Percentiles rank a stretch among this genome's conserved stretches.
Evolutionary conservation across 2,888 invertebrate genomes (phyloP).

Genomic region (Agapostemon virescens): DNA sequence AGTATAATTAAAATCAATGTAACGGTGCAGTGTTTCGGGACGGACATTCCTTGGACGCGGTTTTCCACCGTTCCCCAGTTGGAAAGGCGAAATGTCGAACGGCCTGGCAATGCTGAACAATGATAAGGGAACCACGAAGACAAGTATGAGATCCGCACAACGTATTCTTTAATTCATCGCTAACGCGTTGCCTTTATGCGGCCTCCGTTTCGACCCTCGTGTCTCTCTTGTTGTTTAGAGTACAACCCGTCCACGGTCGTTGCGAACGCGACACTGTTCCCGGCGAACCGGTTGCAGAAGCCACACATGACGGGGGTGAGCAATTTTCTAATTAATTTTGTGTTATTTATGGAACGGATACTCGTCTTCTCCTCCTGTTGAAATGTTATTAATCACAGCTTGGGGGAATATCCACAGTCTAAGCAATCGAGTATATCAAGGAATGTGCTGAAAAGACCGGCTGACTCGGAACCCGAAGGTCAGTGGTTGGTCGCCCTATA

Average conservation of each 20-base stretch:
- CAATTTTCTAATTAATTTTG: constrained; percentile 38
- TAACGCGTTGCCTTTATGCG: neutral
- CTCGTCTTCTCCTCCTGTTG: neutral
- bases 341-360: constrained; percentile 43
- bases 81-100: constrained; percentile 69
- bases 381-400: constrained; percentile 16
- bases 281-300: constrained; percentile 60
- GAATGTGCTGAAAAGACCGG: constrained; percentile 68
- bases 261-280: constrained; percentile 53
- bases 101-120: constrained; percentile 70
- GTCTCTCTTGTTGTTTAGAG: constrained; percentile 55
- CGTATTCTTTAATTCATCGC: constrained; percentile 43
- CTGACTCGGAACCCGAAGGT: constrained; percentile 75
- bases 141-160: constrained; percentile 64
- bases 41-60: constrained; percentile 3
- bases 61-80: constrained; percentile 13
- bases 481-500: constrained; percentile 55
- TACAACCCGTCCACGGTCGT: constrained; percentile 60
- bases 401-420: constrained; percentile 66
- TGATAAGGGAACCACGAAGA: constrained; percentile 64
- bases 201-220: constrained; percentile 7
- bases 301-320: constrained; percentile 66
- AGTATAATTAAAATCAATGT: constrained; percentile 76
- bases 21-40: constrained; percentile 63
- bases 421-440: constrained; percentile 66